These are phyloP conservation scores for Mugil cephalus DNA, from an alignment of 2,113 vertebrate genomes.

Conservation along the genomic window DNA sequence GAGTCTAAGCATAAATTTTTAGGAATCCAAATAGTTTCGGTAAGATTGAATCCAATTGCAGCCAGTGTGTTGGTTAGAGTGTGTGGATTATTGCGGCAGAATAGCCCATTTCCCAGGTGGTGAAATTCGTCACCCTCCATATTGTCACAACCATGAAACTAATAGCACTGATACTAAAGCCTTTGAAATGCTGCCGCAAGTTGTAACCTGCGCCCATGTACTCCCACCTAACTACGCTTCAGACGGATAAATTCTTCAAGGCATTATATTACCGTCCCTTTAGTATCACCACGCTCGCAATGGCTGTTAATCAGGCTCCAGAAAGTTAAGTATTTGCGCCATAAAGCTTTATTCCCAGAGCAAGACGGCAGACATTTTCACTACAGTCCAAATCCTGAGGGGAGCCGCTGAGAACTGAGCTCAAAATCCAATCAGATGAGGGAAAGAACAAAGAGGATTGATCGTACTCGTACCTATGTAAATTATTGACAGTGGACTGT, in stretches of 20 bases:
- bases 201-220: constrained; percentile 11
- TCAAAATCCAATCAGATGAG: constrained; percentile 50
- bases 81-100: constrained; percentile 22
- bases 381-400: constrained; percentile 31
- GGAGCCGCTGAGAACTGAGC: constrained; percentile 23
- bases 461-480: constrained; percentile 54
- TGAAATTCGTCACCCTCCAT: constrained; percentile 25
- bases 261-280: constrained; percentile 19
- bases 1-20: background rate
- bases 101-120: constrained; percentile 50
- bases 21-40: background rate
- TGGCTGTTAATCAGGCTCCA: constrained; percentile 25
- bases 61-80: background rate
- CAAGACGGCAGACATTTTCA: constrained; percentile 18
- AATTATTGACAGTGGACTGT: constrained; percentile 34
- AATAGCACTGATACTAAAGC: constrained; percentile 29
- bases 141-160: constrained; percentile 49
- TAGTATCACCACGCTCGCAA: constrained; percentile 25
- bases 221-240: constrained; percentile 14
- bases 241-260: constrained; percentile 34
- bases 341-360: constrained; percentile 36
- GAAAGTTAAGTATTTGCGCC: constrained; percentile 51
- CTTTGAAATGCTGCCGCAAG: constrained; percentile 34
- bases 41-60: no score
- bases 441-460: constrained; percentile 56